A percentile compares a stretch with the other conserved stretches of the same genome.
Evolutionary conservation across 2,888 invertebrate genomes (phyloP).

Genomic region (Agapostemon virescens): DNA sequence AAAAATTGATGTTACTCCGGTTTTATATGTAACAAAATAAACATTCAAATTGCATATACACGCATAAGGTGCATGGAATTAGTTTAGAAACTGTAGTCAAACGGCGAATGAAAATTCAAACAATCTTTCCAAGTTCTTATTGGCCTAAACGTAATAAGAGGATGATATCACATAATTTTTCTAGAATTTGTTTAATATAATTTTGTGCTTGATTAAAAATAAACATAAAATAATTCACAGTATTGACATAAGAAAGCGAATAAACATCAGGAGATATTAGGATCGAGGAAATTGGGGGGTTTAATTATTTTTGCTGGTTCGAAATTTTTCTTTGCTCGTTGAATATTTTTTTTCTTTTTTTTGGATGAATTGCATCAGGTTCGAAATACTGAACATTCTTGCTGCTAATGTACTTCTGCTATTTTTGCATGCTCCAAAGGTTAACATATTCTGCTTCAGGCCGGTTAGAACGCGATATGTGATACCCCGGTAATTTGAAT

Average conservation of each 20-base stretch:
- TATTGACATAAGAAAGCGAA: neutral
- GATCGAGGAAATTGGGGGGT: neutral
- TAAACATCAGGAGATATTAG: neutral
- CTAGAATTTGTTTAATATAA: neutral
- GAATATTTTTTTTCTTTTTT: too few species aligned
- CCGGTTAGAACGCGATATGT: conserved; percentile 27
- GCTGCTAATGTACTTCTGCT: conserved; percentile 41
- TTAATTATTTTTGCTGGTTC: neutral
- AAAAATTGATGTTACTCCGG: neutral
- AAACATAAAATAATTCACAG: neutral
- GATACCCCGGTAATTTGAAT: conserved; percentile 20
- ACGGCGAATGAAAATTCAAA: neutral
- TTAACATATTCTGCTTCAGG: conserved; percentile 46
- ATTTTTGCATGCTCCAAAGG: conserved; percentile 48
- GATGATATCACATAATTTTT: neutral
- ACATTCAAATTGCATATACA: neutral
- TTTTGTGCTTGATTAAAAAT: neutral
- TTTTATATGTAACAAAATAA: neutral
- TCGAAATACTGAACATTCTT: conserved; percentile 17
- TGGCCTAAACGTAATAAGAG: neutral
- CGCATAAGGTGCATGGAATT: neutral
- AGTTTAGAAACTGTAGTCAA: neutral
- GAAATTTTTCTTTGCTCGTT: neutral
- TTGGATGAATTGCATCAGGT: neutral
- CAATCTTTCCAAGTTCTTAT: too few species aligned